Evolutionary conservation across 2,888 invertebrate genomes (phyloP), one percentile per base, ranked within the genome.

Genomic region (Meloe dianella): DNA sequence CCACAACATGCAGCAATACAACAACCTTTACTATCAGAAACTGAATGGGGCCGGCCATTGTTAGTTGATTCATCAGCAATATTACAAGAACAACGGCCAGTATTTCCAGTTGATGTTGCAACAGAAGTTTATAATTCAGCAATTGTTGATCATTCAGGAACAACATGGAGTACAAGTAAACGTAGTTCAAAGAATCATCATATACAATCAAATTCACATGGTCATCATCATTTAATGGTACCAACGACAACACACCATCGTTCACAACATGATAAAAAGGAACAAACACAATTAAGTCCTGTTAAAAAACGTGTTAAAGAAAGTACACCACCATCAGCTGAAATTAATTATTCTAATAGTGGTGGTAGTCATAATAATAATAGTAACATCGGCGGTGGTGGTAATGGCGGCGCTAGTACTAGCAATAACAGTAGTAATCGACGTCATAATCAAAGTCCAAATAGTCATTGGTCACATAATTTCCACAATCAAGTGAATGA

Each of bases 221-320:
- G 71, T 60, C 74, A 77, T 60, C 83, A 83, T 71, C 81, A 81
- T 75, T 75, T 83, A 62, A 83, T 83, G 83, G 83, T 82, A 66
- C 66, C 68, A 10, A 70, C 27, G 20, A n/a, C 47, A 20, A 81
- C 54, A 24, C 84, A 84, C 70, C 84, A 85, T 73, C 75, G 83
- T 68, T 79, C 82, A 29, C 84, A 84, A 80, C 86, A 89, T 75
- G 90, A 92, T 79, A 95, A 94, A 83, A 94, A 95, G 82, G 92
- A 92, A 80, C 91, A 92, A 65, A 93, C 94, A 65, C 97, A 97
- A 82, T 85, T 97, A 77, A 97, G 96, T 77, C 98, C 98, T 1
- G 97, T 97, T 29, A 98, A 98, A 87, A 98, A 98, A 83, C 89
- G 97, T 20, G 97, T 97, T 56, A 97, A 97, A 83, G 97, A 97